Conservation (phyloP, 2,797 vertebrate genomes). For the Varecia variegata region DNA sequence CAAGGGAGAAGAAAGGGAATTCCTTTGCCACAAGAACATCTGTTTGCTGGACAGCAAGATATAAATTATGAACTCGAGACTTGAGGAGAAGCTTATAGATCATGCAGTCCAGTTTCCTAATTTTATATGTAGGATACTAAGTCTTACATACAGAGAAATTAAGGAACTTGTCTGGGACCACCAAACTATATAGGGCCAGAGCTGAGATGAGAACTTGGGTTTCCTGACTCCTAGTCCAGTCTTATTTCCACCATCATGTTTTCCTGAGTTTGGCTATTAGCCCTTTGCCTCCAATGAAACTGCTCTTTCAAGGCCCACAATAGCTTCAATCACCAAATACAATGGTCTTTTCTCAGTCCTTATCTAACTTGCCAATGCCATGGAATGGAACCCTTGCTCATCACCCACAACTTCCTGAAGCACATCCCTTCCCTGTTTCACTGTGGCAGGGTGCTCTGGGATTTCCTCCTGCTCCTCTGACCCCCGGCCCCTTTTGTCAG, state of each 20-base stretch:
- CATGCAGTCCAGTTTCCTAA: neutral
- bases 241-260: neutral
- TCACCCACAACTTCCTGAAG: neutral
- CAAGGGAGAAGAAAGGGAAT: constrained; percentile 23
- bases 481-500: neutral
- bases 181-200: neutral
- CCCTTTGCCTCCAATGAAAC: neutral
- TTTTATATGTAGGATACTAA: neutral
- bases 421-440: neutral
- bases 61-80: constrained; percentile 31
- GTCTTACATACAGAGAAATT: neutral
- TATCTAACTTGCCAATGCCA: neutral
- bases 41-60: constrained; percentile 41
- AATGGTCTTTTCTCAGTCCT: neutral
- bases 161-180: neutral
- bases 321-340: neutral
- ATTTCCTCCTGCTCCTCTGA: neutral
- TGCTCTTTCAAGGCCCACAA: neutral
- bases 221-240: neutral
- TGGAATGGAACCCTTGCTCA: neutral
- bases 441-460: neutral
- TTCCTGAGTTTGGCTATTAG: neutral
- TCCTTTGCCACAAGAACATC: constrained; percentile 57
- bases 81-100: neutral
- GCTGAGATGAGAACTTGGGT: neutral